phyloP scores from a whole-genome alignment of 2,113 vertebrate genomes.

The Cyphotilapia sp. region DNA sequence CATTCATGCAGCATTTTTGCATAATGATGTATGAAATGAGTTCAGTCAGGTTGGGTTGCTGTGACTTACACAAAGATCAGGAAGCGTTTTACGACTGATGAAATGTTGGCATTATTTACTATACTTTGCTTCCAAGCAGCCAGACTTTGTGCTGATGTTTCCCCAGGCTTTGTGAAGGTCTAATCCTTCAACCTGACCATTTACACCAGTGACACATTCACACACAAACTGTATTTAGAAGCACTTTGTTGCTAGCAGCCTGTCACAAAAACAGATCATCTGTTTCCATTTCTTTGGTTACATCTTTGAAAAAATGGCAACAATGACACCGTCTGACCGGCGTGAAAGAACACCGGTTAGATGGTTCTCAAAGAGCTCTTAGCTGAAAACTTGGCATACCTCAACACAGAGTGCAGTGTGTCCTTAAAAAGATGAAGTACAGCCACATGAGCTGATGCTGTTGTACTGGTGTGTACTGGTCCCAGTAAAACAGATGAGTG shows the following conservation, averaged over 20 bases:
- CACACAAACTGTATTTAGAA: background rate
- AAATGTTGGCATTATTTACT: background rate
- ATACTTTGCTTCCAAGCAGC: background rate
- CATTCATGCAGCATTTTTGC: background rate
- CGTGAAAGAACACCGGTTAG: rapidly evolving
- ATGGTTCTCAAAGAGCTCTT: background rate
- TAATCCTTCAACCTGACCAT: background rate
- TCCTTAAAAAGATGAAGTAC: background rate
- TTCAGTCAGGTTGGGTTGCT: background rate
- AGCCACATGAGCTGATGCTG: background rate
- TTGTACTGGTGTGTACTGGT: constrained; percentile 1
- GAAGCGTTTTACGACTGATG: background rate
- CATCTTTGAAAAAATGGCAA: background rate
- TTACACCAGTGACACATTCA: background rate
- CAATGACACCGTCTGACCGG: background rate
- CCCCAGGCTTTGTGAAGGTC: background rate
- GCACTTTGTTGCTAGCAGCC: background rate
- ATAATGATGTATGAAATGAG: background rate
- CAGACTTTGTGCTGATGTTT: background rate
- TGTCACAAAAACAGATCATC: background rate
- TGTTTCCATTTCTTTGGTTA: background rate
- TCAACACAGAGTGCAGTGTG: background rate
- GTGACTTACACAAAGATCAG: background rate
- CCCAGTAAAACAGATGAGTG: background rate
- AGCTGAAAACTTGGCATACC: background rate